Conservation (phyloP, 2,888 invertebrate species). For the Nineta flava region DNA sequence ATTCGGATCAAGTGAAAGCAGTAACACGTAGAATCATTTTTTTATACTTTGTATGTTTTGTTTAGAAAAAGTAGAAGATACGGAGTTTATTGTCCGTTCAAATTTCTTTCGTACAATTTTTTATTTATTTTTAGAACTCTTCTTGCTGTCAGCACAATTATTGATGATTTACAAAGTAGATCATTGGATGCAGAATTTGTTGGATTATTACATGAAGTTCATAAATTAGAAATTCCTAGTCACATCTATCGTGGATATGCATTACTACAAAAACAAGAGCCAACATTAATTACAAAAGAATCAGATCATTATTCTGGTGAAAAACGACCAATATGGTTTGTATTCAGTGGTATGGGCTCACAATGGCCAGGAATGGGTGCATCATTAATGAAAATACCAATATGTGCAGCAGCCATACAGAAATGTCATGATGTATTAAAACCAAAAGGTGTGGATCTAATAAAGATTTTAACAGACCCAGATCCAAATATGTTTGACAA, state of each 20-base stretch:
- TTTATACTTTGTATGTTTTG: no score
- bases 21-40: no score
- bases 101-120: no score
- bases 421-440: constrained; percentile 44
- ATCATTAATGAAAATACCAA: constrained; percentile 45
- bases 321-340: constrained; percentile 47
- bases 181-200: constrained; percentile 45
- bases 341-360: constrained; percentile 61
- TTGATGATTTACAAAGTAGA: constrained; percentile 43
- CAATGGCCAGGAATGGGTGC: constrained; percentile 57
- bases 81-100: no score
- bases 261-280: constrained; percentile 24
- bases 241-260: constrained; percentile 49
- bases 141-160: constrained; percentile 47
- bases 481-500: constrained; percentile 49
- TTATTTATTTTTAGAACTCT: constrained; percentile 40
- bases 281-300: constrained; percentile 28
- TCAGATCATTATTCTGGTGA: constrained; percentile 43
- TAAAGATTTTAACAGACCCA: constrained; percentile 40
- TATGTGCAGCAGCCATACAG: constrained; percentile 44
- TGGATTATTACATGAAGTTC: constrained; percentile 41
- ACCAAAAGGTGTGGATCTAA: constrained; percentile 47
- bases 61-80: no score
- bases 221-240: constrained; percentile 25
- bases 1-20: no score